A percentile compares a stretch with the other conserved stretches of the same genome.
Conservation (phyloP, 1,140 invertebrate species). For the Dendrolimus punctatus region DNA sequence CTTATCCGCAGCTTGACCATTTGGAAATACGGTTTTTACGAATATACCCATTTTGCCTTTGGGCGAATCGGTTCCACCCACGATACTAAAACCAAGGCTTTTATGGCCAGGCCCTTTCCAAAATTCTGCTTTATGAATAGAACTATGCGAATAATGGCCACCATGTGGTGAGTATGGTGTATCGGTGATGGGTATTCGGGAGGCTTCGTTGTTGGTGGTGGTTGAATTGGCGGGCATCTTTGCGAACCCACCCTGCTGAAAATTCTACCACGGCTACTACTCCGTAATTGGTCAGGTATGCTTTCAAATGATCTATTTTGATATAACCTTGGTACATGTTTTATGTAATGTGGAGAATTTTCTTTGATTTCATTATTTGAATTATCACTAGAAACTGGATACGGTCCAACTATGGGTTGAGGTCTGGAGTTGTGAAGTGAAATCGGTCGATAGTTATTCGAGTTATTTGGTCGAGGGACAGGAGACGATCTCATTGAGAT, state of each 20-base stretch:
- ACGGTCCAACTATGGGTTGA: conserved; percentile 26
- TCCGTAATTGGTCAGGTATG: conserved; percentile 60
- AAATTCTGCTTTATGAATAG: conserved; percentile 73
- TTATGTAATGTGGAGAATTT: conserved; percentile 57
- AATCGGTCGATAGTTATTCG: conserved; percentile 57
- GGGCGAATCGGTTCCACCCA: conserved; percentile 90
- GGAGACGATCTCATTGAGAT: conserved; percentile 55
- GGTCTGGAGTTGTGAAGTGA: conserved; percentile 50
- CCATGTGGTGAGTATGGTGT: conserved; percentile 33
- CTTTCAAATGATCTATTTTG: conserved; percentile 66
- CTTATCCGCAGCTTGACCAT: conserved; percentile 88
- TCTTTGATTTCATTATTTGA: conserved; percentile 56
- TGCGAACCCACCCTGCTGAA: conserved; percentile 62
- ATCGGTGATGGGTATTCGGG: conserved; percentile 12
- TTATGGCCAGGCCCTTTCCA: conserved; percentile 89
- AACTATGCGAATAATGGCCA: conserved; percentile 34
- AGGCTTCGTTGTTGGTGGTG: conserved; percentile 4
- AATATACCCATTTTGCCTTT: conserved; percentile 93
- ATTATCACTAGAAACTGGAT: conserved; percentile 39
- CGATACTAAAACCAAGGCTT: conserved; percentile 92
- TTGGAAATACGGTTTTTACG: conserved; percentile 91
- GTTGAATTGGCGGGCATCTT: conserved; percentile 41
- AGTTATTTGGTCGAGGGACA: conserved; percentile 31
- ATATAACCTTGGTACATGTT: conserved; percentile 54
- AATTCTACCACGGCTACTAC: conserved; percentile 51